Conservation (phyloP, 2,113 vertebrate species). For the Catharus bicknelli region DNA sequence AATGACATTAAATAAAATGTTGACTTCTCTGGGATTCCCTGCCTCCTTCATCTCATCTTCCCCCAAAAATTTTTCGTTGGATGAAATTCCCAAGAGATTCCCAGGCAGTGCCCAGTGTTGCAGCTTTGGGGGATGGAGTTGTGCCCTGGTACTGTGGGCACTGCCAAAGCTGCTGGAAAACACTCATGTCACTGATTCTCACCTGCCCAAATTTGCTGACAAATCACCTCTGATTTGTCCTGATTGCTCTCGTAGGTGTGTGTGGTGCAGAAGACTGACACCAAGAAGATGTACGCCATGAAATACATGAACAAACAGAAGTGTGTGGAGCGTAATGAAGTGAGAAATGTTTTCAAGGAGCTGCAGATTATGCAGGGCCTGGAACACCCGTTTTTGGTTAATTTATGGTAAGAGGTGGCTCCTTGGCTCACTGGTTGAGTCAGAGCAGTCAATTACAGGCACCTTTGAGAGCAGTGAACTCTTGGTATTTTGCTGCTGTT, state of each 20-base stretch:
- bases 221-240: neutral
- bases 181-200: accelerated
- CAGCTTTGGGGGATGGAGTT: accelerated
- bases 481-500: neutral
- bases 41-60: neutral
- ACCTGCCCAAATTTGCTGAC: neutral
- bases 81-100: neutral
- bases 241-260: conserved; percentile 81
- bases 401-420: conserved; percentile 86
- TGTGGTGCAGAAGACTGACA: conserved; percentile 97
- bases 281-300: conserved; percentile 99
- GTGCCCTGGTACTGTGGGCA: neutral
- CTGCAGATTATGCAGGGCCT: conserved; percentile 97
- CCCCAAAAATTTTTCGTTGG: neutral
- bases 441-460: accelerated
- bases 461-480: neutral
- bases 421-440: neutral
- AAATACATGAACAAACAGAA: conserved; percentile 99
- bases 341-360: conserved; percentile 96
- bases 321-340: conserved; percentile 95
- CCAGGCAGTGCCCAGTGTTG: neutral
- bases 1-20: neutral
- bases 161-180: neutral
- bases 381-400: conserved; percentile 95
- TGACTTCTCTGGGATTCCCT: neutral